Percentiles rank a stretch among this genome's conserved stretches.
Conservation (phyloP, 2,113 vertebrate genomes). For the Gnathonemus echidnorhynchus region DNA sequence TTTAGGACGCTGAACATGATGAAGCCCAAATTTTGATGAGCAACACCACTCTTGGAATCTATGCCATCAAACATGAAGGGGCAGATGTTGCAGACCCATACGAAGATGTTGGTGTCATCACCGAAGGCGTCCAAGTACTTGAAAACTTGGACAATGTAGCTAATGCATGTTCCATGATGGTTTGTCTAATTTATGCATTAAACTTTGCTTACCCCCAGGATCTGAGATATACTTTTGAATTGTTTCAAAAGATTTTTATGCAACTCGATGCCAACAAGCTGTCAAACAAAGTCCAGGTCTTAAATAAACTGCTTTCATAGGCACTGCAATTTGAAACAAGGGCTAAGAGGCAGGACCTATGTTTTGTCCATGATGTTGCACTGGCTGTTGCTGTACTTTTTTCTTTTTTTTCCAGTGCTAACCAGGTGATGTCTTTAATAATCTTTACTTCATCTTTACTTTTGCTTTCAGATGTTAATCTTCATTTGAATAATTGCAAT, state of each 20-base stretch:
- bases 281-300: background rate
- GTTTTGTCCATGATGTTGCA: background rate
- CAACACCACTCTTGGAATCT: background rate
- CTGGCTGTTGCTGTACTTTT: background rate
- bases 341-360: too few species aligned
- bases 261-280: background rate
- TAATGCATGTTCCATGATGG: background rate
- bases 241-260: background rate
- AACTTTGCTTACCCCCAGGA: background rate
- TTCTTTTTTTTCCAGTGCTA: background rate
- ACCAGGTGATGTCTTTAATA: background rate
- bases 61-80: background rate
- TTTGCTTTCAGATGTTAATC: too few species aligned
- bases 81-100: background rate
- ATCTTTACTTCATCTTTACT: background rate
- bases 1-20: too few species aligned
- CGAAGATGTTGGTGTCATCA: background rate
- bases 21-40: background rate
- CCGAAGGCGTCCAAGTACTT: background rate
- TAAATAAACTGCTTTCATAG: background rate
- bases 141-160: background rate
- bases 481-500: background rate
- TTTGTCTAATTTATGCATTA: background rate
- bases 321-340: background rate
- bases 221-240: background rate